A percentile compares a stretch with the other conserved stretches of the same genome.
Evolutionary conservation across 2,113 vertebrate genomes (phyloP).

Genomic region (Xenopus borealis): DNA sequence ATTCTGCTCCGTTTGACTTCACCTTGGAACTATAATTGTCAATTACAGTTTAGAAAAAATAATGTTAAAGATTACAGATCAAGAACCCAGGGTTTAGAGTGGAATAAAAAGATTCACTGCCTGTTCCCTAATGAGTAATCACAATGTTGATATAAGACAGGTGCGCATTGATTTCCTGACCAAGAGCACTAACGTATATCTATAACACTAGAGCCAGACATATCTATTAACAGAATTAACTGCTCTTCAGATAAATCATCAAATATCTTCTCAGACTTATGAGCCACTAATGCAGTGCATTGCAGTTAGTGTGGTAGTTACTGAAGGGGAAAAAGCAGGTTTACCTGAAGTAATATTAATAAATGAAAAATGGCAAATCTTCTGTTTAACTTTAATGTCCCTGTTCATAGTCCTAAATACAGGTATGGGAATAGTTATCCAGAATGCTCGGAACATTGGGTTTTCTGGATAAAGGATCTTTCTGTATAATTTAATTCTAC

Average conservation of each 20-base stretch:
- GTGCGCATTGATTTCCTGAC: slow-evolving; percentile 12
- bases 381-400: no score
- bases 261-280: background rate
- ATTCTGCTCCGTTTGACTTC: background rate
- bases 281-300: background rate
- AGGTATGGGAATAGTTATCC: no score
- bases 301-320: background rate
- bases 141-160: background rate
- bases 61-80: slow-evolving; percentile 4
- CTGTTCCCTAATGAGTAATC: slow-evolving; percentile 17
- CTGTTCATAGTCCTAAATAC: no score
- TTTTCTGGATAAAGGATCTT: no score
- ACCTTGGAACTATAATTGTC: background rate
- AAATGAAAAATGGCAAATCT: no score
- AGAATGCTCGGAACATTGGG: no score
- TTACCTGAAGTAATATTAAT: no score
- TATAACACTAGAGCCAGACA: background rate
- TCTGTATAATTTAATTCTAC: no score
- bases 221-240: background rate
- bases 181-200: background rate
- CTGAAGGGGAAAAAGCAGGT: no score
- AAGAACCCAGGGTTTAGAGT: background rate
- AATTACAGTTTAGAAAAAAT: background rate
- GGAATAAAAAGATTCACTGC: background rate
- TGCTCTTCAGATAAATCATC: background rate